Evolutionary conservation across 1,140 invertebrate species (phyloP), one percentile per base, ranked within the genome.

Genomic region (Drosophila nigromelanica): DNA sequence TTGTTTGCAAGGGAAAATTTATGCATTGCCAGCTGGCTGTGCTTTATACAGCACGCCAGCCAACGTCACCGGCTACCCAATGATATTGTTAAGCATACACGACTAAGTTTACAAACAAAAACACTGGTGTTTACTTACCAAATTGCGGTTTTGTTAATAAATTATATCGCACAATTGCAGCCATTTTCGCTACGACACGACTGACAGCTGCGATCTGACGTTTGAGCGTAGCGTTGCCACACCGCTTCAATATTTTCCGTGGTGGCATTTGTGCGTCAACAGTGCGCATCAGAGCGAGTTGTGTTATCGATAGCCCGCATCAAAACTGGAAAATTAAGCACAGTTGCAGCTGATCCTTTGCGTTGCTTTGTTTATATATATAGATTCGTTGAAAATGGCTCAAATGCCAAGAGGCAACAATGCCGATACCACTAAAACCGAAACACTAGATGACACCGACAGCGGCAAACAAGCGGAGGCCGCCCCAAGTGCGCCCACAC

Each of bases 401-500:
- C 71, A 87, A 30, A 51, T 54, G 33, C 21, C 45, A n/a, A 15
- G 6, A 18, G 67, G 21, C 63, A 58, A 52, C 5, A 27, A 61
- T 4, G 15, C 37, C 18, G 76, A 52, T 15, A 27, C 37, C 5
- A 73, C 63, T 4, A 47, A 18, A 54, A 78, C 78, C 7, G 43
- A 78, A 76, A 78, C 66, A 24, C 18, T 75, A 4, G 78, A 86
- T 30, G 76, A 79, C 52, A 6, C 45, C 4, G 83, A 79, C 62
- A 48, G 54, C 8, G 24, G 12, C 37, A 33, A 14, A 15, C 10
- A 64, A 15, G 4, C 58, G 7, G 56, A 76, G 3, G 1, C 48
- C 0, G 6, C 43, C 43, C 86, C 94, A 93, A 94, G 94, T 43
- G 93, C 95, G 5, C 94, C 94, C 6, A 95, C 95, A 50, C 93